Base-by-base conservation (phyloP, 2,797 vertebrate genomes). In the Stomatorhinus walkeri region DNA sequence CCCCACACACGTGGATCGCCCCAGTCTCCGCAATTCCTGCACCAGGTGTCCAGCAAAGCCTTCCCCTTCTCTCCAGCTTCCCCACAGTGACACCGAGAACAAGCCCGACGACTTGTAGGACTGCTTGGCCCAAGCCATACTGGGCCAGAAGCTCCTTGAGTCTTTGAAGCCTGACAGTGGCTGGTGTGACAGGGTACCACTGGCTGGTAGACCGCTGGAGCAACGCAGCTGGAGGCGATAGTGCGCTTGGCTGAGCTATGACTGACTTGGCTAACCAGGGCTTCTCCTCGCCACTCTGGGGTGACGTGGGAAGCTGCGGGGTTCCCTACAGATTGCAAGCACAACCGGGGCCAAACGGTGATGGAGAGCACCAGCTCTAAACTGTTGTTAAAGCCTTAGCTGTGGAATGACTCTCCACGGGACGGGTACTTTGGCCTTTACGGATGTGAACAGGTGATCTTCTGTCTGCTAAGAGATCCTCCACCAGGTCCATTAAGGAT, bases 291-390 rank as follows among this genome's bases (percentile, higher is more conserved):
- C 88, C 92, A 90, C 88, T 84, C 0, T 91, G 92, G 86, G 93
- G 91, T 79, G 92, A 94, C 88, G 90, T 4, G 8, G 93, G 92
- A 22, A 93, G 95, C 97, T 97, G 89, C 97, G 97, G 24, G 96
- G 96, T 83, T 96, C 94, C 84, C 98, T 98, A 95, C 96, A 96
- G 88, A 97, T 98, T 99, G 92, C 91, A 95, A 93, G 93, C 87
- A 91, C 51, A 90, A n/a, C 89, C 9, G 87, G 51, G 88, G 52
- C 85, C 85, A 88, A 84, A 81, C n/a, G 5, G 43, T 89, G 56
- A 89, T 43, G 36, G 72, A 79, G 32, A 79, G 36, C 16, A 32
- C 64, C 64, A 32, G 10, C 36, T 12, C 68, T 40, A 40, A 76
- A 32, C 68, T 40, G 72, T 3, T 19, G 72, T 76, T 72, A n/a